A percentile compares a stretch with the other conserved stretches of the same genome.
Conservation (phyloP, 37 sponge, comb jelly and placozoan species). For the Dysidea cf. avara region DNA sequence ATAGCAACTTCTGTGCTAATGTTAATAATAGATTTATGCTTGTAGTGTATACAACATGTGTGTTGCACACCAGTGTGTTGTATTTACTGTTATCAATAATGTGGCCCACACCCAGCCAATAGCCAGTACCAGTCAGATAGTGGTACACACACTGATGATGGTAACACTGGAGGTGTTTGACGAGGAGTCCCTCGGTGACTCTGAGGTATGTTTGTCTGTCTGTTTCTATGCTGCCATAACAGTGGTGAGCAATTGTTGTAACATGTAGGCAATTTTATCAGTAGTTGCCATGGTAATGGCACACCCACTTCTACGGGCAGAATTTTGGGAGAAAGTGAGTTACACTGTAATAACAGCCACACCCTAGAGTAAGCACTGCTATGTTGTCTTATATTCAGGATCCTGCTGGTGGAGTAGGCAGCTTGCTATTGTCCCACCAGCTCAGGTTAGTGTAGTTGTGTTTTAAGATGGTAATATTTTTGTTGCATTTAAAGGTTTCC, state of each 20-base stretch:
- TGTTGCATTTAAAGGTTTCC: conserved; percentile 36
- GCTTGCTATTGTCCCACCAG: conserved; percentile 19
- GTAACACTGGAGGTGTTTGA: conserved; percentile 31
- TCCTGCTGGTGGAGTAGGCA: conserved; percentile 21
- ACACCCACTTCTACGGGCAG: conserved; percentile 44
- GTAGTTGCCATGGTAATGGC: conserved; percentile 32
- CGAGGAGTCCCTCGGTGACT: conserved; percentile 52
- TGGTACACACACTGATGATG: conserved; percentile 36
- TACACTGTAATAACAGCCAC: too few relatives aligned
- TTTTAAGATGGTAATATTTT: background rate
- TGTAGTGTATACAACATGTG: too few relatives aligned
- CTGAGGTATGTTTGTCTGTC: conserved; percentile 15
- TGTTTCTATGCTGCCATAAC: background rate
- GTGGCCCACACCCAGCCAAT: too few relatives aligned
- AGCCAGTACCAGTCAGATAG: conserved; percentile 8
- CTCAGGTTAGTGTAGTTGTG: conserved; percentile 13
- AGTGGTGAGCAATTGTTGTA: background rate
- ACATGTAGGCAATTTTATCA: conserved; percentile 30
- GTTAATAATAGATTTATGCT: too few relatives aligned
- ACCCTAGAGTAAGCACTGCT: too few relatives aligned
- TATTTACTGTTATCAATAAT: too few relatives aligned
- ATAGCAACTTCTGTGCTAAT: too few relatives aligned
- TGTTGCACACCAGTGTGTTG: too few relatives aligned
- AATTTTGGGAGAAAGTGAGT: conserved; percentile 55
- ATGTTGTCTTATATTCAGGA: too few relatives aligned